Conservation (phyloP, 2,113 vertebrate species). For the Opisthocomus hoazin region DNA sequence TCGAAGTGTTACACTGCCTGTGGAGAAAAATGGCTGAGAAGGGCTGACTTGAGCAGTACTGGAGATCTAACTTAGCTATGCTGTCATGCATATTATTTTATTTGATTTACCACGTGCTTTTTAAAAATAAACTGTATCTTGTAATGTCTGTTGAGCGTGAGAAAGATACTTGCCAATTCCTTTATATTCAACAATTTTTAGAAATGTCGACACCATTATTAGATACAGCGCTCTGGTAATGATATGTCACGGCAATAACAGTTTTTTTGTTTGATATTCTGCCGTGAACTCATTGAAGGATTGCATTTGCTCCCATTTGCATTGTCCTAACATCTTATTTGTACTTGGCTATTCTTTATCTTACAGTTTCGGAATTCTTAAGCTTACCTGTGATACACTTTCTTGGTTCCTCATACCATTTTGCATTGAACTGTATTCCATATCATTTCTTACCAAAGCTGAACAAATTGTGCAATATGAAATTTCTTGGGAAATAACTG, state of each 20-base stretch:
- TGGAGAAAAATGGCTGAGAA: background rate
- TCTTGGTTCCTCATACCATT: background rate
- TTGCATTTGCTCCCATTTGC: background rate
- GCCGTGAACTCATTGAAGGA: background rate
- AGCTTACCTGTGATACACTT: background rate
- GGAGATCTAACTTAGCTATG: background rate
- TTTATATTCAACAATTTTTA: background rate
- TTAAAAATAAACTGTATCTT: background rate
- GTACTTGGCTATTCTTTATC: background rate
- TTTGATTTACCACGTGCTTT: background rate
- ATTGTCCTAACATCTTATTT: background rate
- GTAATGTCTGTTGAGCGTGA: background rate
- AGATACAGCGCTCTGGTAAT: background rate
- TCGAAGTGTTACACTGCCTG: accelerated
- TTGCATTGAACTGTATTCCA: background rate
- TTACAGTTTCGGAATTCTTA: background rate
- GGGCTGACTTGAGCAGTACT: background rate
- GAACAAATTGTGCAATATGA: background rate
- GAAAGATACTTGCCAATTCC: background rate
- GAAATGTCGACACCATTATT: background rate
- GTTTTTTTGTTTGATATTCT: background rate
- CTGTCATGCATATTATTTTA: background rate
- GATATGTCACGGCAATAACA: background rate
- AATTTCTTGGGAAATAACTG: background rate
- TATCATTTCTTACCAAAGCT: background rate